Base-by-base conservation (phyloP, 2,888 invertebrate genomes). In the Chrysopilus asiliformis region DNA sequence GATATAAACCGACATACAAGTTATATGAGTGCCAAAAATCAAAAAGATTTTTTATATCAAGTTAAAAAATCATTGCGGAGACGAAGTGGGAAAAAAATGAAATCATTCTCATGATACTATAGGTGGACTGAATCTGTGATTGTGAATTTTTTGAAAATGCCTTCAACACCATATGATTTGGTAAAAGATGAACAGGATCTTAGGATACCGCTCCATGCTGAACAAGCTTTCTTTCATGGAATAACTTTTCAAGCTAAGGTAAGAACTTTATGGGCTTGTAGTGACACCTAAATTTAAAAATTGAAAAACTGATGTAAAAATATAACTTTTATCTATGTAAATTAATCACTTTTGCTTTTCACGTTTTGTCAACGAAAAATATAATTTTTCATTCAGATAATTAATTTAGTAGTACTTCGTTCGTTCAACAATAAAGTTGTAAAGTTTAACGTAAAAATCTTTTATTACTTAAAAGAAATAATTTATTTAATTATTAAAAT, bases 221-320 rank as follows among this genome's bases (percentile, higher is more conserved):
- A 97, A 48, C 91, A 94, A 66, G 94, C 94, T 45, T 97, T 95
- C 68, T 60, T 59, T 40, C 82, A 89, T 51, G 97, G 97, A 51
- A 94, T 97, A 63, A 79, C 83, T 52, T 97, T 95, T 69, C 86
- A 90, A 67, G 94, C 91, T 50, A 95, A 95, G 87, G 95, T 95
- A 67, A 68, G 66, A 49, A 33, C 34, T 27, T 29, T 34, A n/a
- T 29, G n/a, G n/a, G n/a, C n/a, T n/a, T n/a, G n/a, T n/a, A n/a
- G n/a, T n/a, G n/a, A n/a, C n/a, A n/a, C n/a, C n/a, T n/a, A n/a
- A n/a, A n/a, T n/a, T n/a, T n/a, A n/a, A n/a, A n/a, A n/a, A n/a
- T n/a, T n/a, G n/a, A n/a, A n/a, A n/a, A n/a, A n/a, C n/a, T n/a
- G n/a, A n/a, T n/a, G n/a, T n/a, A n/a, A n/a, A n/a, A n/a, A n/a